Evolutionary conservation across 2,113 vertebrate genomes (phyloP).

Genomic region (Perca flavescens): DNA sequence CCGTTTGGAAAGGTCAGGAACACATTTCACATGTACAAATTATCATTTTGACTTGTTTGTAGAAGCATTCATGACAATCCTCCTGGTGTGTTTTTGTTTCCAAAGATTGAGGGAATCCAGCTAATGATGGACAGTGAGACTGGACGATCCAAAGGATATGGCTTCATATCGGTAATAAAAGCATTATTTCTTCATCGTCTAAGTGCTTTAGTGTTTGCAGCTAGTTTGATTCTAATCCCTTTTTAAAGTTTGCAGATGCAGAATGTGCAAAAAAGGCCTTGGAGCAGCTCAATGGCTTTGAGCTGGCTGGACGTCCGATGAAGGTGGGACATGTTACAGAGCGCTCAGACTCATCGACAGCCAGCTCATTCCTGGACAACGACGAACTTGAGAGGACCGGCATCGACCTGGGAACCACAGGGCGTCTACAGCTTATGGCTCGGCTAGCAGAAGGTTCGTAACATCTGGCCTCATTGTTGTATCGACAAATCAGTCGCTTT

Average conservation of each 20-base stretch:
- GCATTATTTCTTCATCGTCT: not conserved
- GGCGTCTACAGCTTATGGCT: constrained; percentile 97
- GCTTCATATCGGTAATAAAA: constrained; percentile 94
- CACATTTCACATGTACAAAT: not conserved
- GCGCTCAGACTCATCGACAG: constrained; percentile 95
- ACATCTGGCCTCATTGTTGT: too few species aligned
- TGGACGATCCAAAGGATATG: constrained; percentile 97
- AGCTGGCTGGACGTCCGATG: constrained; percentile 97
- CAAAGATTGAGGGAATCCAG: constrained; percentile 97
- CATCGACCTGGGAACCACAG: constrained; percentile 97
- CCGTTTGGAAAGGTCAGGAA: constrained; percentile 93
- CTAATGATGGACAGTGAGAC: constrained; percentile 99
- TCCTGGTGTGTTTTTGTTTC: not conserved
- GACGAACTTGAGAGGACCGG: constrained; percentile 98
- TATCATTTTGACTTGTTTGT: not conserved
- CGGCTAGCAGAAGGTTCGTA: constrained; percentile 94
- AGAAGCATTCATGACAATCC: not conserved
- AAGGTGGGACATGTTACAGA: constrained; percentile 98
- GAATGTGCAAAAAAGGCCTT: constrained; percentile 99
- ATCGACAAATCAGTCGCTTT: not conserved
- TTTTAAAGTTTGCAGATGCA: constrained; percentile 93
- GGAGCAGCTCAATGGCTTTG: constrained; percentile 98
- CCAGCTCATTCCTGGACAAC: constrained; percentile 97
- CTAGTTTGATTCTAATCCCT: not conserved
- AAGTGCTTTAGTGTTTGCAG: not conserved